These are phyloP conservation scores for Strigamia transsilvanica DNA, from an alignment of 2,888 invertebrate genomes.

Conservation along the genomic window DNA sequence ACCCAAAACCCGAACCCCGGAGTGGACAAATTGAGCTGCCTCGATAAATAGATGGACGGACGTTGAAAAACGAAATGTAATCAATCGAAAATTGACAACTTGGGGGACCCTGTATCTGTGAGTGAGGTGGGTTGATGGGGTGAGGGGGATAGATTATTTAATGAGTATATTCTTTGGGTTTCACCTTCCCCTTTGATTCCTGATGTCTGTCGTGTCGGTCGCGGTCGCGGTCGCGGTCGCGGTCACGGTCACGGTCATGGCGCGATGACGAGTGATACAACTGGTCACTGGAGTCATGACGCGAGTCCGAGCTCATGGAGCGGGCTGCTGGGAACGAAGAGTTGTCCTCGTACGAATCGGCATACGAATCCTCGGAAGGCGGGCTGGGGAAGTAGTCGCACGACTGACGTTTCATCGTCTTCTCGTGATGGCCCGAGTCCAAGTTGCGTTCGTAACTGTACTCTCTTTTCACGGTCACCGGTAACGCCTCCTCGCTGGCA, in stretches of 20 bases:
- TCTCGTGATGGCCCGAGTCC: slow-evolving; percentile 58
- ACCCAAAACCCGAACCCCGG: background rate
- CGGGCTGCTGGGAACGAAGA: slow-evolving; percentile 57
- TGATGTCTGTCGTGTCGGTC: slow-evolving; percentile 50
- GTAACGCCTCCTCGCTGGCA: slow-evolving; percentile 59
- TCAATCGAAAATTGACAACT: background rate
- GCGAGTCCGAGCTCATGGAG: slow-evolving; percentile 58
- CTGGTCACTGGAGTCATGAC: slow-evolving; percentile 57
- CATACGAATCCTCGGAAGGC: slow-evolving; percentile 59
- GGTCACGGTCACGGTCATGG: slow-evolving; percentile 45
- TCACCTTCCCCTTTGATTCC: slow-evolving; percentile 57
- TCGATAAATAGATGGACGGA: background rate
- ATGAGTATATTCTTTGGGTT: slow-evolving; percentile 57
- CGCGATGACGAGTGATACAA: slow-evolving; percentile 54
- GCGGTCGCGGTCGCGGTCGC: background rate
- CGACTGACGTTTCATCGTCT: slow-evolving; percentile 58
- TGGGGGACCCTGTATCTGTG: background rate
- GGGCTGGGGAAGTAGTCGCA: slow-evolving; percentile 59
- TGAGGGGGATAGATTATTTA: background rate
- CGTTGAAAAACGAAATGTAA: background rate
- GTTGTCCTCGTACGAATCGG: slow-evolving; percentile 58
- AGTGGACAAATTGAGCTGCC: background rate
- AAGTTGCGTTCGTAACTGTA: slow-evolving; percentile 58
- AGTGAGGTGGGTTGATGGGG: no score
- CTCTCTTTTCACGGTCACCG: slow-evolving; percentile 58